Evolutionary conservation across 2,888 invertebrate species (phyloP).

Genomic region (Panzeria rudis): DNA sequence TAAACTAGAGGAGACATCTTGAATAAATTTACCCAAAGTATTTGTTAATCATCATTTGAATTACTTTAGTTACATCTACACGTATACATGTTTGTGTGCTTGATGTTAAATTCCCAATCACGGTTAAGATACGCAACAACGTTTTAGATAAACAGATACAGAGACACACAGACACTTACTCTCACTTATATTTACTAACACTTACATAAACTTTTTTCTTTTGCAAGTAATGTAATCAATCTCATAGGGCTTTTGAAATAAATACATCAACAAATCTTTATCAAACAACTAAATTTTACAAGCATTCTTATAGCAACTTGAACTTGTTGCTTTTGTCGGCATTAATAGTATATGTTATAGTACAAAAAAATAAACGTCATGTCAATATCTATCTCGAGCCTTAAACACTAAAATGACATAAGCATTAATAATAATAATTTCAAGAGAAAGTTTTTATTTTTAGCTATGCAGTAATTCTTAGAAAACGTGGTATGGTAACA

Average conservation of each 20-base stretch:
- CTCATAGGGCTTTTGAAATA: conserved; percentile 54
- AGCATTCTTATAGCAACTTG: conserved; percentile 32
- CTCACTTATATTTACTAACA: too few relatives aligned
- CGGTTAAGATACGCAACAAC: neutral
- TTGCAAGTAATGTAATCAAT: conserved; percentile 54
- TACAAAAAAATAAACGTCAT: too few relatives aligned
- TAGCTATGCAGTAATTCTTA: too few relatives aligned
- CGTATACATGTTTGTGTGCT: neutral
- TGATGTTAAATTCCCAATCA: neutral
- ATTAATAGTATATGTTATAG: too few relatives aligned
- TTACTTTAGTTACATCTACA: neutral
- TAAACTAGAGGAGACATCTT: neutral
- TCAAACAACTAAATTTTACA: conserved; percentile 1
- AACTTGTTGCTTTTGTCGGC: conserved; percentile 3
- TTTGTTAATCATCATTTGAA: conserved; percentile 40
- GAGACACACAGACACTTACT: neutral
- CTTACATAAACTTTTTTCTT: neutral
- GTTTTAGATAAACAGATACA: neutral
- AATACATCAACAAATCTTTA: conserved; percentile 62
- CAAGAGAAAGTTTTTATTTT: too few relatives aligned
- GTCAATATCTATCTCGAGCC: too few relatives aligned
- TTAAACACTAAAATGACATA: too few relatives aligned
- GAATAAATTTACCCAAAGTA: conserved; percentile 26
- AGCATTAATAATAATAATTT: too few relatives aligned
- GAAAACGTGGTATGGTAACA: too few relatives aligned